Conservation (phyloP, 2,113 vertebrate genomes). For the Melanotaenia duboulayi region DNA sequence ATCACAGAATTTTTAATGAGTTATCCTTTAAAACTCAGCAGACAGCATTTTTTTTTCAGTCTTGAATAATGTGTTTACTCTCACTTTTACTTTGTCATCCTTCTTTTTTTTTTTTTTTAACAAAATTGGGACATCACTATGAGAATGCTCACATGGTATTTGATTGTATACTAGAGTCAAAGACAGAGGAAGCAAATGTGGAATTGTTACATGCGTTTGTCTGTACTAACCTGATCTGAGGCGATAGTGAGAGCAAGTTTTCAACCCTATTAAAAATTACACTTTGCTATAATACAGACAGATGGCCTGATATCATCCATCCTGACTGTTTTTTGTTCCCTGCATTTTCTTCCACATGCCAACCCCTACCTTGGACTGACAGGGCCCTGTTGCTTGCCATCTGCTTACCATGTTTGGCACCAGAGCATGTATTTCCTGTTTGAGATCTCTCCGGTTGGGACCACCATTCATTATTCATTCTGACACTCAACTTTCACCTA, state of each 20-base stretch:
- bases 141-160: slow-evolving; percentile 10
- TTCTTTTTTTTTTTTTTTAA: not conserved
- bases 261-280: slow-evolving; percentile 60
- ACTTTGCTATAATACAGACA: slow-evolving; percentile 63
- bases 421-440: slow-evolving; percentile 43
- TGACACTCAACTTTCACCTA: slow-evolving; percentile 11
- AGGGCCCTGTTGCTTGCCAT: slow-evolving; percentile 72
- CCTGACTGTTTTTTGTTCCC: slow-evolving; percentile 30
- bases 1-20: too few relatives aligned
- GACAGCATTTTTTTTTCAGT: not conserved
- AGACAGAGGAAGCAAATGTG: slow-evolving; percentile 45
- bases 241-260: slow-evolving; percentile 49
- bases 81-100: too few relatives aligned
- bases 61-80: not conserved
- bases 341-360: slow-evolving; percentile 47
- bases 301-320: slow-evolving; percentile 73
- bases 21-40: not conserved
- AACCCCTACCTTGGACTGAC: slow-evolving; percentile 61
- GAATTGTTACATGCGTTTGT: slow-evolving; percentile 34
- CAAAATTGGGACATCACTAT: too few relatives aligned
- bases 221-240: slow-evolving; percentile 42
- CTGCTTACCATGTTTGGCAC: slow-evolving; percentile 70
- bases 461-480: slow-evolving; percentile 49
- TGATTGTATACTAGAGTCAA: slow-evolving; percentile 50
- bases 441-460: slow-evolving; percentile 42